Percentiles rank a stretch among this genome's conserved stretches.
Evolutionary conservation across 2,888 invertebrate genomes (phyloP).

Genomic region (Nymphalis urticae): DNA sequence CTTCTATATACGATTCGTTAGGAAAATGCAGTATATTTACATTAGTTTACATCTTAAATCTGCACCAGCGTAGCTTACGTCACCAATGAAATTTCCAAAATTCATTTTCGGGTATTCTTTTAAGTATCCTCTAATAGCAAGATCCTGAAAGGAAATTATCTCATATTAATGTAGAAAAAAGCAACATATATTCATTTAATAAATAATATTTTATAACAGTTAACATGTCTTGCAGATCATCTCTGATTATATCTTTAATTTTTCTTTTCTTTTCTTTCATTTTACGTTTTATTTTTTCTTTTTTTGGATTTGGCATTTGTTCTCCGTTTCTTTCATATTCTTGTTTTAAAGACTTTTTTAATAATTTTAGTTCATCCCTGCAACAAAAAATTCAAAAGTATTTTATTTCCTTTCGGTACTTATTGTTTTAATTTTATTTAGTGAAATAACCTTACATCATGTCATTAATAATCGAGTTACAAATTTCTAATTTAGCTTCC

Average conservation of each 20-base stretch:
- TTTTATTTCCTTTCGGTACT: not conserved
- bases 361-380: conserved; percentile 53
- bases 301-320: conserved; percentile 55
- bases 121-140: conserved; percentile 51
- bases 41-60: conserved; percentile 53
- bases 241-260: conserved; percentile 41
- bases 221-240: conserved; percentile 49
- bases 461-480: conserved; percentile 49
- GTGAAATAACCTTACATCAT: conserved; percentile 48
- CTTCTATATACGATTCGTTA: too few species aligned
- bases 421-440: not conserved
- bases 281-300: conserved; percentile 40
- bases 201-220: conserved; percentile 45
- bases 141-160: conserved; percentile 45
- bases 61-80: conserved; percentile 64
- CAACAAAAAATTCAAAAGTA: conserved; percentile 8
- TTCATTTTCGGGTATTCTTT: conserved; percentile 54
- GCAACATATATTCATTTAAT: too few species aligned
- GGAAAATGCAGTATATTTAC: conserved; percentile 45
- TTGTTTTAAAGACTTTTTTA: conserved; percentile 56
- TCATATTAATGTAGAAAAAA: not conserved
- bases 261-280: conserved; percentile 47
- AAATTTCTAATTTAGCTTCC: conserved; percentile 52
- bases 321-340: conserved; percentile 58
- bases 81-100: conserved; percentile 60